Base-by-base conservation (phyloP, 2,797 vertebrate genomes). In the Varecia variegata region DNA sequence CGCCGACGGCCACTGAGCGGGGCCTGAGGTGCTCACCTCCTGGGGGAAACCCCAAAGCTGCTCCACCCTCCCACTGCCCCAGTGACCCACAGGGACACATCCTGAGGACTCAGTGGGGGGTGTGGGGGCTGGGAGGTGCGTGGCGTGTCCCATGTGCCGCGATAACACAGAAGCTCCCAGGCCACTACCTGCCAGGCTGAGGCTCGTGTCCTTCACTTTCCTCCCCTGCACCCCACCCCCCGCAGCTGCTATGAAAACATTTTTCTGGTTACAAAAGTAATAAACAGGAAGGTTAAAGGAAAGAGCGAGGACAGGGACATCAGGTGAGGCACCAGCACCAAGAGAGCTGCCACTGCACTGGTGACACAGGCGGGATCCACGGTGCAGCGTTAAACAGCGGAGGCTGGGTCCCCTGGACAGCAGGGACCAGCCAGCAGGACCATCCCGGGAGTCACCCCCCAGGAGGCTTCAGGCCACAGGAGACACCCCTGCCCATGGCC, bases 201-300 rank as follows among this genome's bases (percentile, higher is more conserved):
- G 50, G 32, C 32, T 45, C 1, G 2, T 1, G 25, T 38, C 80
- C 21, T 18, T 25, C 40, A 3, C 73, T n/a, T 62, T 40, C 70
- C 2, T 32, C 54, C 6, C 1, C 43, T n/a, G 0, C 0, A 1
- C 3, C 21, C 52, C 0, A 5, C 30, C 2, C 25, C 7, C n/a
- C 0, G 1, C 38, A 74, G 25, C 67, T 30, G 14, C 56, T 1
- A 4, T 2, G 18, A 47, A 82, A 30, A 15, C 23, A 20, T 45
- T 23, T 67, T 62, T 58, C 52, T 27, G 52, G 40, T 74, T 40
- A n/a, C 12, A 5, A 27, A 68, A 25, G 3, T 25, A 67, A 38
- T 12, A 35, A 52, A 15, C 23, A 18, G 47, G 45, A 38, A 32
- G 38, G 2, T 8, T 17, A 25, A 50, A n/a, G 50, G 32, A 65